phyloP scores from a whole-genome alignment of 2,113 vertebrate species.

The Genyomyrus donnyi region DNA sequence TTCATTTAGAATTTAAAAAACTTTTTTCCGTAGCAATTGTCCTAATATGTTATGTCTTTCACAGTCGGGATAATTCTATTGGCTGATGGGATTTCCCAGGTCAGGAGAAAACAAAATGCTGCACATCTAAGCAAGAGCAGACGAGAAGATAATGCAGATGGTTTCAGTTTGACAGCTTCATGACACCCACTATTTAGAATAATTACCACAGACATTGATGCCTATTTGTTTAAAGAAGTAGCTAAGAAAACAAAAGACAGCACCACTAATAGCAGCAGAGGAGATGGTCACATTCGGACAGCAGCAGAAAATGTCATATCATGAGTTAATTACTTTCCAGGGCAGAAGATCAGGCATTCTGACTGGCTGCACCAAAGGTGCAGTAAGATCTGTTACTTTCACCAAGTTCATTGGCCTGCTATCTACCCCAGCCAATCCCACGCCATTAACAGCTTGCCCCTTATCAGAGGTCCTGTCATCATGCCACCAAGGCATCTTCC shows the following conservation, averaged over 20 bases:
- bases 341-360: background rate
- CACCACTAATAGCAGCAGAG: background rate
- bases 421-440: background rate
- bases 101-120: background rate
- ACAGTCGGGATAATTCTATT: background rate
- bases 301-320: background rate
- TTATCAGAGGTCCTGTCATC: constrained; percentile 2
- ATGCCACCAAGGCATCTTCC: background rate
- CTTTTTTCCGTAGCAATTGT: background rate
- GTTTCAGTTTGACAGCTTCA: background rate
- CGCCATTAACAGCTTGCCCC: constrained; percentile 1
- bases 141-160: background rate
- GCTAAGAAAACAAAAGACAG: background rate
- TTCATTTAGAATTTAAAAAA: background rate
- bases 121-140: background rate
- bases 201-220: background rate
- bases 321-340: background rate
- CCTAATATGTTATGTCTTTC: background rate
- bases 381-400: background rate
- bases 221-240: background rate
- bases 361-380: background rate
- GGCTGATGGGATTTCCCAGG: background rate
- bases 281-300: background rate
- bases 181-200: background rate
- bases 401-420: background rate